phyloP scores from a whole-genome alignment of 2,113 vertebrate genomes.

The Megaceryle torquata region DNA sequence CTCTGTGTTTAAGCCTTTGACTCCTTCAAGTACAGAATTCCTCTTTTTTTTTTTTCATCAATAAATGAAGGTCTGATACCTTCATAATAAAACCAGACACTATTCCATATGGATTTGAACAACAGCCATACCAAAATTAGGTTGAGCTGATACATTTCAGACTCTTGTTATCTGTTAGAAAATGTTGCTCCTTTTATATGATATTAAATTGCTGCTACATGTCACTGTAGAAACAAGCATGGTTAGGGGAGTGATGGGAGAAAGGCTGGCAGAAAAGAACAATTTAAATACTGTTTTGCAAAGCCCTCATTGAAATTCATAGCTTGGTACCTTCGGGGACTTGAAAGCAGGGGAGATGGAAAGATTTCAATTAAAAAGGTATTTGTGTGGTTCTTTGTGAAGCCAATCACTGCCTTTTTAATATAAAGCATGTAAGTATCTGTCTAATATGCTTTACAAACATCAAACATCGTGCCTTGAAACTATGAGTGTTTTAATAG shows the following conservation, averaged over 20 bases:
- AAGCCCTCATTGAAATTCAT: conserved; percentile 85
- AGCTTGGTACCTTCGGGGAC: conserved; percentile 79
- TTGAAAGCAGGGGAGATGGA: conserved; percentile 62
- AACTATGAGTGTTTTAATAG: background rate
- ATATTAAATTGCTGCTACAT: background rate
- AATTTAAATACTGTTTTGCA: conserved; percentile 77
- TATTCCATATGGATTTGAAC: background rate
- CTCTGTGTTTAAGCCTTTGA: background rate
- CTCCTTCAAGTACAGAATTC: background rate
- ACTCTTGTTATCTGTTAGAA: conserved; percentile 4
- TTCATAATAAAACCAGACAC: background rate
- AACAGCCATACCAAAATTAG: background rate
- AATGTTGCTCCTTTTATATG: background rate
- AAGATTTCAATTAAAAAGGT: conserved; percentile 84
- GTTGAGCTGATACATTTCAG: background rate
- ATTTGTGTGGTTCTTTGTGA: conserved; percentile 70
- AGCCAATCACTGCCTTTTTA: conserved; percentile 23
- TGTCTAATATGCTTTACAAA: background rate
- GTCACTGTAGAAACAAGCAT: conserved; percentile 28
- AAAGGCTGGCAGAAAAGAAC: conserved; percentile 70
- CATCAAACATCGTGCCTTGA: background rate
- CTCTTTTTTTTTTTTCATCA: background rate
- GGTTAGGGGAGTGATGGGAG: conserved; percentile 51
- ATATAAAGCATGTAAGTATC: conserved; percentile 22
- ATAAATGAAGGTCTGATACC: background rate